A percentile compares a stretch with the other conserved stretches of the same genome.
Evolutionary conservation across 2,888 invertebrate genomes (phyloP).

Genomic region (Eilema sororculum): DNA sequence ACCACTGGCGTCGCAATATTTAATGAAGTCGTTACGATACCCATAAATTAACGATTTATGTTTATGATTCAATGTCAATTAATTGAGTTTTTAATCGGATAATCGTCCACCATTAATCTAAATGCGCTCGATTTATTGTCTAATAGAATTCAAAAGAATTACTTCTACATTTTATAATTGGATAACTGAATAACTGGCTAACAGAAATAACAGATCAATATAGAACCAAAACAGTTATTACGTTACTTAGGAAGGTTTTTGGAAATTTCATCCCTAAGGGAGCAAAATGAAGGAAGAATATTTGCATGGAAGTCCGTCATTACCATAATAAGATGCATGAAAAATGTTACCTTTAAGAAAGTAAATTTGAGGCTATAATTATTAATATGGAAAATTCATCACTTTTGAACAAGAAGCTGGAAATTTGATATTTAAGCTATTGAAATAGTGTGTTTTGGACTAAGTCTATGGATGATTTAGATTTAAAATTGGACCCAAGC

Average conservation of each 20-base stretch:
- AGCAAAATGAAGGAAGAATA: not conserved
- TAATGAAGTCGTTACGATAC: slow-evolving; percentile 21
- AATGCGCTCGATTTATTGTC: slow-evolving; percentile 19
- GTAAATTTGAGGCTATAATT: not conserved
- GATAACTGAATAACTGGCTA: slow-evolving; percentile 1
- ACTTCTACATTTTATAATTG: slow-evolving; percentile 13
- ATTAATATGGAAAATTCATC: not conserved
- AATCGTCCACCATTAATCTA: slow-evolving; percentile 21
- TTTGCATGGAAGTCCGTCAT: not conserved
- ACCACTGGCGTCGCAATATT: slow-evolving; percentile 16
- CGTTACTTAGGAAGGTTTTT: not conserved
- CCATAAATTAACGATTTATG: slow-evolving; percentile 28
- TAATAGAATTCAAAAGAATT: not conserved
- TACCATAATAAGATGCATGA: not conserved
- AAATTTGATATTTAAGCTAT: not conserved
- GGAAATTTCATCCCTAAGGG: not conserved
- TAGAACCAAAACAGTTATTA: no score
- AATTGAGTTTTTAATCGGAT: slow-evolving; percentile 22
- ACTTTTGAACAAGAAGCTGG: not conserved
- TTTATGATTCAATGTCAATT: slow-evolving; percentile 20
- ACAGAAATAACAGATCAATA: no score
- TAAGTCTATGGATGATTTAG: not conserved
- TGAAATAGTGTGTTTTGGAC: not conserved
- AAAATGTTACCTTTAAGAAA: not conserved
- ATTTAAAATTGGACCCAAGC: not conserved